Base-by-base conservation (phyloP, 2,113 vertebrate genomes). In the Casuarius casuarius region DNA sequence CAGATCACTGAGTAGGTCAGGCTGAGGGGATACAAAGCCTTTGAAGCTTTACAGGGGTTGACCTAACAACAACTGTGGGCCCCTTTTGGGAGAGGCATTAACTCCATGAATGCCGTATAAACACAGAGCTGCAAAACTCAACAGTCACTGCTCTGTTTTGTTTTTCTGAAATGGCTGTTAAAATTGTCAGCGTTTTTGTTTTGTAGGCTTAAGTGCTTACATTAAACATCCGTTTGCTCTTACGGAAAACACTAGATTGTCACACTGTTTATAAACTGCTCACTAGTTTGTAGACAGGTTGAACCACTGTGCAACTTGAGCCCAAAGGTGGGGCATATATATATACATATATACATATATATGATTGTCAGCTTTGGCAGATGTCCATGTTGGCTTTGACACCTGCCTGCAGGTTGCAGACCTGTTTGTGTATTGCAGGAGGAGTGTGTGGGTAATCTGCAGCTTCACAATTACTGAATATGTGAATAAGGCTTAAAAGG, bases 11-110 rank as follows among this genome's bases (percentile, higher is more conserved):
- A 96, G 94, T 95, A 97, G 98, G 98, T 98, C 98, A 98, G 97
- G 97, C 97, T 76, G 96, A 92, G 96, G 96, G 97, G 97, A 97
- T 94, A 87, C 58, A 94, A 98, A 98, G 95, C 95, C 99, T 99
- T 99, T 99, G 99, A 99, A 99, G 98, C 98, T 98, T 98, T 98
- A 97, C 97, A 97, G 98, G 98, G 98, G 97, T 98, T 99, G 98
- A 99, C 98, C 98, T 98, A 98, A 98, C 98, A 98, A 98, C 98
- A 97, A 97, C 98, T 98, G 96, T 96, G 97, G 98, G 98, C 98
- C 98, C 97, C 98, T 98, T 97, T 87, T 48, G 96, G 91, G 97
- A 98, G 94, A 88, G 96, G 94, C 88, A 92, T 98, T 98, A 98
- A 98, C 97, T 97, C 97, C 92, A 85, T 93, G 92, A 94, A 93